Evolutionary conservation across 2,888 invertebrate genomes (phyloP), one percentile per base, ranked within the genome.

Genomic region (Exocentrus adspersus): DNA sequence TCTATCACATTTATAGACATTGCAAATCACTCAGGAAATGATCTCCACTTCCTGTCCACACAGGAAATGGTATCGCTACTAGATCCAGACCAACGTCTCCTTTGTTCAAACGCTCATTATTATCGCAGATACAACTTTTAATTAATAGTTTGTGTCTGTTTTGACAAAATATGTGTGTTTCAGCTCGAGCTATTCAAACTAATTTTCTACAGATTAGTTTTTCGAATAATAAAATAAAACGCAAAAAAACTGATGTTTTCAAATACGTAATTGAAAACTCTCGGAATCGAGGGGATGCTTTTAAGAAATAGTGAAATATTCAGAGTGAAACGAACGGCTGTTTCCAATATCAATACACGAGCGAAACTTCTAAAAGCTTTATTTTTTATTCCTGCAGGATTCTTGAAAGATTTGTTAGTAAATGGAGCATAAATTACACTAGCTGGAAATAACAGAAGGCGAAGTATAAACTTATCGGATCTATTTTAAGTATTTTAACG

Each of bases 1-100:
- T 12, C 10, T 24, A 30, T n/a, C n/a, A 9, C 14, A 46, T 46
- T 56, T 30, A 51, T 59, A 12, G 24, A 58, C 28, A 63, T 32
- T 54, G 43, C 59, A 54, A 64, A 54, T 64, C 54, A 60, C 48
- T 32, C 60, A 64, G 64, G 64, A 64, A 64, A 64, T 57, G 64
- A 64, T 64, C 60, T 63, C 56, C 60, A 51, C 64, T 64, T 64
- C 64, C 64, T 59, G 50, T 43, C 50, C 16, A 54, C 46, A 56
- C 64, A 59, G 64, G 64, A 64, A 64, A 50, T 45, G 43, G 21
- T 43, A 17, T 32, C 43, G 52, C 64, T 53, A 43, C 54, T 60
- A 43, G 37, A 60, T 48, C 46, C 60, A 58, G 60, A 43, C 53
- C 63, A 59, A 59, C 63, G 63, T 58, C 6, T 54, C 19, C 50